Evolutionary conservation across 2,888 invertebrate genomes (phyloP).

Genomic region (Uloborus plumipes): DNA sequence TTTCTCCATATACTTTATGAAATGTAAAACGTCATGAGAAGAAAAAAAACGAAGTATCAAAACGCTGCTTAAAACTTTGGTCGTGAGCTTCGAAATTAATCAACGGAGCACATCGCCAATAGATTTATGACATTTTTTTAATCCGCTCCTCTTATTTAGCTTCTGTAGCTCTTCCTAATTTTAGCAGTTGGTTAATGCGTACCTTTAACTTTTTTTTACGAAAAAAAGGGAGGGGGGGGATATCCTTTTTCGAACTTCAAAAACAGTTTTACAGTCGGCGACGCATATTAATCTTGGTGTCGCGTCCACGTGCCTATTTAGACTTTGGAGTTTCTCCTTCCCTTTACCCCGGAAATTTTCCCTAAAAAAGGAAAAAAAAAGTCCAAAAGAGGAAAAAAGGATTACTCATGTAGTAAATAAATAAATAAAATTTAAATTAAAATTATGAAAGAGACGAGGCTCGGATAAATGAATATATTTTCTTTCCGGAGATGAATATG

Average conservation of each 20-base stretch:
- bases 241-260: slow-evolving; percentile 31
- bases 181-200: slow-evolving; percentile 15
- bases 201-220: not conserved
- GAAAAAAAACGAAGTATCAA: slow-evolving; percentile 1
- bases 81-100: slow-evolving; percentile 20
- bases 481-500: not conserved
- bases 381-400: slow-evolving; percentile 22
- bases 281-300: slow-evolving; percentile 49
- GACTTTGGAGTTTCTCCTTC: slow-evolving; percentile 17
- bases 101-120: slow-evolving; percentile 26
- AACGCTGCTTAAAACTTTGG: not conserved
- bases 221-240: not conserved
- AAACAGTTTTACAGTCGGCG: slow-evolving; percentile 35
- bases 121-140: slow-evolving; percentile 25
- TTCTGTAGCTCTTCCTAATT: slow-evolving; percentile 19
- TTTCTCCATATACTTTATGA: not conserved
- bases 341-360: slow-evolving; percentile 34
- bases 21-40: not conserved
- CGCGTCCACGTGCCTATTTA: slow-evolving; percentile 33
- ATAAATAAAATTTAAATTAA: slow-evolving; percentile 52
- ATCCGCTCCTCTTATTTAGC: not conserved
- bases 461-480: slow-evolving; percentile 37
- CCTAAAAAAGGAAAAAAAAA: slow-evolving; percentile 17
- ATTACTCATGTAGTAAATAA: slow-evolving; percentile 45
- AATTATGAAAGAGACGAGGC: slow-evolving; percentile 37